Percentiles rank a stretch among this genome's conserved stretches.
Evolutionary conservation across 2,888 invertebrate species (phyloP).

Genomic region (Phyllotreta striolata): DNA sequence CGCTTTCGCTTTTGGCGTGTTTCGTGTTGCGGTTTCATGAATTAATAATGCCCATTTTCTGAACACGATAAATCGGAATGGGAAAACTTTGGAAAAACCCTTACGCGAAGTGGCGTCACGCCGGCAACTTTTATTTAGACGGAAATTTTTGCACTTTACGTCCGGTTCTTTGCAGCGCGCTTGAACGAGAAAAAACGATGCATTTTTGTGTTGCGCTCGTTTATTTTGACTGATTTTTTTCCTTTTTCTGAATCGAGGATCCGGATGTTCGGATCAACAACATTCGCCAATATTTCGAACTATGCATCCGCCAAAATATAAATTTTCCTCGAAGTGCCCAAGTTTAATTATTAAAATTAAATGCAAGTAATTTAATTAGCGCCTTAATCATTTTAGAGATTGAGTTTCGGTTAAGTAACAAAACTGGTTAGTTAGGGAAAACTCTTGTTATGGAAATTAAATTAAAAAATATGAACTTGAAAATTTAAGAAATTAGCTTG

Average conservation of each 20-base stretch:
- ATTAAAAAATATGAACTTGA: neutral
- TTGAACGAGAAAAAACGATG: constrained; percentile 1
- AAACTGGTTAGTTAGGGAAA: too few species aligned
- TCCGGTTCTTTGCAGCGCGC: constrained; percentile 2
- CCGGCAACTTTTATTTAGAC: constrained; percentile 9
- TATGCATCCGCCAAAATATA: too few species aligned
- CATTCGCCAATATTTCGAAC: too few species aligned
- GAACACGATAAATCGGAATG: constrained; percentile 41
- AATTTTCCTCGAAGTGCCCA: too few species aligned
- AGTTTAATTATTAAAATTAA: too few species aligned
- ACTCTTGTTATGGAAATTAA: too few species aligned
- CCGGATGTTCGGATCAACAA: too few species aligned
- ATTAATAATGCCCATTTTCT: constrained; percentile 55
- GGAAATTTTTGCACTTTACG: constrained; percentile 10
- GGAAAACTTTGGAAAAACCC: constrained; percentile 25
- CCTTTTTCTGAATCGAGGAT: too few species aligned
- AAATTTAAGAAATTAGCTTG: constrained; percentile 5
- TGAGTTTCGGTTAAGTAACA: constrained; percentile 10
- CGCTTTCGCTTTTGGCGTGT: constrained; percentile 45
- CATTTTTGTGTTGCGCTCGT: neutral
- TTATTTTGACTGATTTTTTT: neutral
- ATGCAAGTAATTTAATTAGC: too few species aligned
- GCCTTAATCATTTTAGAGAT: neutral
- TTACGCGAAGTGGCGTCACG: constrained; percentile 9
- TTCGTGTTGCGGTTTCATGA: constrained; percentile 52